phyloP scores from a whole-genome alignment of 2,113 vertebrate species.

The Dunckerocampus dactyliophorus region DNA sequence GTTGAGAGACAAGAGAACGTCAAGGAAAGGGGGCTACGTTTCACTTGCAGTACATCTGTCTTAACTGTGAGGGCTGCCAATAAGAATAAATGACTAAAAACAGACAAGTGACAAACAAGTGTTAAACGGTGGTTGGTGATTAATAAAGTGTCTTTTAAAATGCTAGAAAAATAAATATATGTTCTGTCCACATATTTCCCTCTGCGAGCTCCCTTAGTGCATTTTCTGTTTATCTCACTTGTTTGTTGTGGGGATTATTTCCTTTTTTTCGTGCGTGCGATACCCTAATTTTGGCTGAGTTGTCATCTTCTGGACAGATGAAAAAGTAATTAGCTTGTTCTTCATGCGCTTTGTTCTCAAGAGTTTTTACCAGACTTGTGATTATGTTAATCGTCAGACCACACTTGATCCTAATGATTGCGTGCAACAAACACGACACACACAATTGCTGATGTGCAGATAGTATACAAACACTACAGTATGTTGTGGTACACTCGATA shows the following conservation, averaged over 20 bases:
- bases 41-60: background rate
- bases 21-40: background rate
- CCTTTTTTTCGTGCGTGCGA: background rate
- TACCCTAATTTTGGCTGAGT: background rate
- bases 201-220: too few relatives aligned
- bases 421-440: constrained; percentile 4
- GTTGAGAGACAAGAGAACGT: background rate
- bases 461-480: background rate
- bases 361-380: constrained; percentile 6
- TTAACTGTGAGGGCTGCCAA: background rate
- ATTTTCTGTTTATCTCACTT: background rate
- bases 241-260: background rate
- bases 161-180: too few relatives aligned
- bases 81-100: background rate
- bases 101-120: background rate
- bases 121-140: background rate
- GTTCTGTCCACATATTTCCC: too few relatives aligned
- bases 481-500: background rate
- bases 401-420: constrained; percentile 22
- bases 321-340: constrained; percentile 25
- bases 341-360: constrained; percentile 6
- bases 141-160: too few relatives aligned
- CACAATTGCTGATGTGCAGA: background rate
- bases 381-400: constrained; percentile 15
- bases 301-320: constrained; percentile 5